Evolutionary conservation across 2,113 vertebrate species (phyloP), one percentile per base, ranked within the genome.

Genomic region (Pelusios castaneus): DNA sequence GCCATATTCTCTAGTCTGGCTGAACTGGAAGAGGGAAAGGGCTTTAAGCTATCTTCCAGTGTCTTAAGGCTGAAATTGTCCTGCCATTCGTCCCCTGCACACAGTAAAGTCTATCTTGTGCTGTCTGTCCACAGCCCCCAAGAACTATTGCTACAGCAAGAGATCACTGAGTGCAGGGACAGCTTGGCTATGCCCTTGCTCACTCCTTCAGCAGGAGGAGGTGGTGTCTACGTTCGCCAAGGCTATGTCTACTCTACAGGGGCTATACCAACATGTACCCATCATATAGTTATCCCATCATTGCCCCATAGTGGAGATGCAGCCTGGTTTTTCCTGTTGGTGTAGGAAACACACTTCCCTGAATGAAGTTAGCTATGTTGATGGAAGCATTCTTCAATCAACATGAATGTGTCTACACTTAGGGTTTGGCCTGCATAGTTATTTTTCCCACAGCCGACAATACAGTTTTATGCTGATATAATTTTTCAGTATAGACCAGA

Each of bases 11-110:
- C 38, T 58, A 27, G 77, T 29, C 41, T 75, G n/a, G 19, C 24
- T 73, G 78, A 77, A 45, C 1, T 41, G 41, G 24, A 41, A 24
- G 21, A 13, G 70, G 24, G 24, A 75, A 75, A 43, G 12, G 41
- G 10, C 41, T 17, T n/a, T 80, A 67, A 47, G 89, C 45, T 84
- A 70, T 45, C 0, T 0, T 0, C n/a, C 4, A 29, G 6, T 80
- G 41, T 22, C 34, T 56, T 67, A 52, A 51, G 51, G 21, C 58
- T 24, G 56, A 27, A 19, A 24, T 51, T 41, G 82, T 43, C 0
- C 1, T 47, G 85, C 19, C 17, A 89, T 25, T n/a, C 21, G 10
- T 24, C 47, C n/a, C n/a, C 45, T 84, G 10, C 76, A 54, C 45
- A 51, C 21, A 11, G 56, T 4, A 41, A 34, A 51, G 38, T 83